Conservation (phyloP, 2,797 vertebrate species). For the Karalla daura region DNA sequence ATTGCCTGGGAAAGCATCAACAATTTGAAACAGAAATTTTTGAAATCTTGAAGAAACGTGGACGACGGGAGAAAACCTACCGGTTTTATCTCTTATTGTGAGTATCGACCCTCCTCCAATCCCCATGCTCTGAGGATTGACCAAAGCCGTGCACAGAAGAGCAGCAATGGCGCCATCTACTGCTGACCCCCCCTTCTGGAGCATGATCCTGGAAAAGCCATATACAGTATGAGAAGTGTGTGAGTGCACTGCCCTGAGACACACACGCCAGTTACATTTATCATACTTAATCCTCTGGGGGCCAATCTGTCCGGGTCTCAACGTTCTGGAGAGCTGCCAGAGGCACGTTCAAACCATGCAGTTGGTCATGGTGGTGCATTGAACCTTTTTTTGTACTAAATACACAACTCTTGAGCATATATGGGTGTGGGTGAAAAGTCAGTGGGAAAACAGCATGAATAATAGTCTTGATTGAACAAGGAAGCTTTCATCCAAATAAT, state of each 20-base stretch:
- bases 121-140: constrained; percentile 97
- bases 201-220: constrained; percentile 84
- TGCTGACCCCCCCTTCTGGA: constrained; percentile 88
- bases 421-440: too few species aligned
- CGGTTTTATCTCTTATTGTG: constrained; percentile 87
- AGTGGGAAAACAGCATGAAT: too few species aligned
- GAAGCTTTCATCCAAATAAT: not conserved
- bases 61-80: constrained; percentile 69
- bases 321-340: not conserved
- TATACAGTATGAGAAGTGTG: constrained; percentile 11
- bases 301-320: not conserved
- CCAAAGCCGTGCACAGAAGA: constrained; percentile 89
- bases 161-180: constrained; percentile 93
- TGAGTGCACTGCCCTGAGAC: not conserved
- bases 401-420: not conserved
- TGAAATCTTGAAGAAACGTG: not conserved
- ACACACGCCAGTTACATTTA: not conserved
- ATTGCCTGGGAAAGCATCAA: constrained; percentile 62
- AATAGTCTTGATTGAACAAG: not conserved
- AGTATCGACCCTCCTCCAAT: constrained; percentile 92
- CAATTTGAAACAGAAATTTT: not conserved
- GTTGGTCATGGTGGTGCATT: not conserved
- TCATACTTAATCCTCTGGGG: fast-evolving
- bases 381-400: too few species aligned
- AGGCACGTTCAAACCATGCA: constrained; percentile 46